Conservation (phyloP, 53 echinoderm and acorn worm species). For the Paracentrotus lividus region DNA sequence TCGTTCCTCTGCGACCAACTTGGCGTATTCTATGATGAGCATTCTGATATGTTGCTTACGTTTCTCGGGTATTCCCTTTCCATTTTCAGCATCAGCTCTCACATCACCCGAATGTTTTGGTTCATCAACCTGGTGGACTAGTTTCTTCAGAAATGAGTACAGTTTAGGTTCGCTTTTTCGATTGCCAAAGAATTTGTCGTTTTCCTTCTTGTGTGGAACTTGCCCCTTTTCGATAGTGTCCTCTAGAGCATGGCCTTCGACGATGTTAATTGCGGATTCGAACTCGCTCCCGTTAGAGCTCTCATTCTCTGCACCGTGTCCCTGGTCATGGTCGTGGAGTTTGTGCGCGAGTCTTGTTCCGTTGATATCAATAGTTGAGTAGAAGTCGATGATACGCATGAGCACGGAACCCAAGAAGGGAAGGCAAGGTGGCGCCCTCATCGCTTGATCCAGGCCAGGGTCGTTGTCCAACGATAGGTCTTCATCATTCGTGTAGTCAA, state of each 20-base stretch:
- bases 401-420: conserved; percentile 90
- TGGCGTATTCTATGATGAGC: conserved; percentile 77
- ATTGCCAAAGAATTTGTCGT: not conserved
- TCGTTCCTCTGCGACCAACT: conserved; percentile 67
- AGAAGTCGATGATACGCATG: conserved; percentile 75
- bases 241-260: not conserved
- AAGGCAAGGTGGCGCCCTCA: conserved; percentile 83
- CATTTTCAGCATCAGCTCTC: not conserved
- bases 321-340: conserved; percentile 3
- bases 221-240: not conserved
- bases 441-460: conserved; percentile 66
- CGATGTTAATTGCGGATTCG: conserved; percentile 29
- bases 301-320: not conserved
- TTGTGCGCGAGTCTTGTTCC: conserved; percentile 56
- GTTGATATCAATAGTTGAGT: conserved; percentile 77
- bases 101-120: not conserved
- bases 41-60: conserved; percentile 74
- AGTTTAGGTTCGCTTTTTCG: not conserved
- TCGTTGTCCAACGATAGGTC: conserved; percentile 62
- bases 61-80: conserved; percentile 46
- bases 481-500: conserved; percentile 76
- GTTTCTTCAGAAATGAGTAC: not conserved
- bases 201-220: not conserved
- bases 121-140: not conserved
- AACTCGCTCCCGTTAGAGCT: not conserved